Conservation (phyloP, 2,113 vertebrate genomes). For the Echinops telfairi region DNA sequence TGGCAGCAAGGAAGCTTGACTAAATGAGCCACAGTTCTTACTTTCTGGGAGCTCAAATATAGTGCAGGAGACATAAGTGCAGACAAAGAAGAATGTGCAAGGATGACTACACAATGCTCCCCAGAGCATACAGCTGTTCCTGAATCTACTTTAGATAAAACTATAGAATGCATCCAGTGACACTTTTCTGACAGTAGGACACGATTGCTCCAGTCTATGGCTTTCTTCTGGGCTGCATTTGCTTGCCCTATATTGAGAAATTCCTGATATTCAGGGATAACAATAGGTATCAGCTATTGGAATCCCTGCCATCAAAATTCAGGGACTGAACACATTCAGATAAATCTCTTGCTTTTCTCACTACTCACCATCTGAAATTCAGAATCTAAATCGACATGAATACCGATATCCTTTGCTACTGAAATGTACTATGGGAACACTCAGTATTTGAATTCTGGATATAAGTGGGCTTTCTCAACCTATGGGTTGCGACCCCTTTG, state of each 20-base stretch:
- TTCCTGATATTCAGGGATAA: neutral
- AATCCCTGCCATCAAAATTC: neutral
- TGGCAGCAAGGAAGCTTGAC: neutral
- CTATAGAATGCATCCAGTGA: neutral
- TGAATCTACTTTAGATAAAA: neutral
- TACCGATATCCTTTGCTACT: neutral
- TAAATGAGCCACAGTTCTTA: neutral
- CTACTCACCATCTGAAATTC: neutral
- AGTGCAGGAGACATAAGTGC: neutral
- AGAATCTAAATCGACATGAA: neutral
- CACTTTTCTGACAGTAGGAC: neutral
- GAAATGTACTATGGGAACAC: too few species aligned
- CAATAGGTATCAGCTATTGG: neutral
- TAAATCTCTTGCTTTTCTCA: neutral
- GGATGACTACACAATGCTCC: neutral
- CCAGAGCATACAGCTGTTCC: neutral
- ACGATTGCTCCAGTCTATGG: neutral
- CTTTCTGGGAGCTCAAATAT: too few species aligned
- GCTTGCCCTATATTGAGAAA: neutral
- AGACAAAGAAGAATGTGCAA: neutral
- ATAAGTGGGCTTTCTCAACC: neutral
- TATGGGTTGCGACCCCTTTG: too few species aligned
- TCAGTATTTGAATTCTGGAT: neutral
- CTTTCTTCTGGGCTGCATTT: neutral
- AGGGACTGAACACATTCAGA: neutral